Evolutionary conservation across 1,140 invertebrate genomes (phyloP).

Genomic region (Mesaphorura yosii): DNA sequence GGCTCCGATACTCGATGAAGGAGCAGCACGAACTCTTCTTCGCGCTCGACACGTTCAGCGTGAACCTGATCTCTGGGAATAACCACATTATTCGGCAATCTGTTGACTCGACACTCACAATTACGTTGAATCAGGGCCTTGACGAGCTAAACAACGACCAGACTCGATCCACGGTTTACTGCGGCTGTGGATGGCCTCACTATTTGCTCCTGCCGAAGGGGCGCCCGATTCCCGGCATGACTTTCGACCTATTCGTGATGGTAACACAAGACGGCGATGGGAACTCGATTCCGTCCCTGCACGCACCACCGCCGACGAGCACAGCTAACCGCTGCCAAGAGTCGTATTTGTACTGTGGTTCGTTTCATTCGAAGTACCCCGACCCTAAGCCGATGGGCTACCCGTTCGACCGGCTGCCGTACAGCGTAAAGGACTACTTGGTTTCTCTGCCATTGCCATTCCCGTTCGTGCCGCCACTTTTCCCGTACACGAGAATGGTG

Average conservation of each 20-base stretch:
- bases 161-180: conserved; percentile 32
- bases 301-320: background rate
- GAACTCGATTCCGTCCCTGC: background rate
- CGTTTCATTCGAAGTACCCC: background rate
- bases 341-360: background rate
- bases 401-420: background rate
- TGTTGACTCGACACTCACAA: conserved; percentile 5
- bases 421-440: no score
- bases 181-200: conserved; percentile 76
- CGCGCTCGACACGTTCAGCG: conserved; percentile 14
- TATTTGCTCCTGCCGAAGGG: conserved; percentile 71
- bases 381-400: background rate
- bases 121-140: background rate
- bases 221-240: conserved; percentile 49
- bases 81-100: conserved; percentile 5
- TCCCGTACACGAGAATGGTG: no score
- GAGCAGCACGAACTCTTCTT: conserved; percentile 16
- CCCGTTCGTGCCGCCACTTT: no score
- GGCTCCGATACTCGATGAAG: conserved; percentile 1
- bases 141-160: background rate
- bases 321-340: conserved; percentile 1
- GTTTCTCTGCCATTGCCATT: no score
- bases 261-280: conserved; percentile 59
- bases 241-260: conserved; percentile 64
- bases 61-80: background rate